A percentile compares a stretch with the other conserved stretches of the same genome.
phyloP scores from a whole-genome alignment of 2,113 vertebrate species.

The Entomyzon cyanotis region DNA sequence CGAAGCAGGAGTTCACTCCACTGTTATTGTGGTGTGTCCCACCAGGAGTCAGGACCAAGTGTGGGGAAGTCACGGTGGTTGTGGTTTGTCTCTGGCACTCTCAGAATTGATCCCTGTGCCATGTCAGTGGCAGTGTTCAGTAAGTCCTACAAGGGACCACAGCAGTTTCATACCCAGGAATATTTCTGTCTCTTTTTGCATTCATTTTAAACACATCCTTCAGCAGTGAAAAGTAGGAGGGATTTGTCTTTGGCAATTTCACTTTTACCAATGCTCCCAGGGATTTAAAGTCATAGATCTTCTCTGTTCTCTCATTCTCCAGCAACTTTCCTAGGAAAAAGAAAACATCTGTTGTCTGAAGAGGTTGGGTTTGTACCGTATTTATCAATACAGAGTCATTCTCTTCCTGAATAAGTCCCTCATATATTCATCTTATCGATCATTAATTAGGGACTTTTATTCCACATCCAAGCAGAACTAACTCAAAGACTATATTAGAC shows the following conservation, averaged over 20 bases:
- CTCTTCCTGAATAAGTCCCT: background rate
- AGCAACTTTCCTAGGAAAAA: background rate
- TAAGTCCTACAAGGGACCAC: background rate
- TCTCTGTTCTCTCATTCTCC: background rate
- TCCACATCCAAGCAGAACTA: background rate
- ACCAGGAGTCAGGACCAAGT: background rate
- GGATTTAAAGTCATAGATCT: background rate
- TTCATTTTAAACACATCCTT: background rate
- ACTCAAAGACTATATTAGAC: background rate
- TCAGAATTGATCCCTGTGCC: background rate
- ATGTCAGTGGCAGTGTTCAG: background rate
- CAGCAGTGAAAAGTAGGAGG: background rate
- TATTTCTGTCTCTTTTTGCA: background rate
- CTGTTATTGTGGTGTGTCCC: background rate
- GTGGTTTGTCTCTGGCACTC: background rate
- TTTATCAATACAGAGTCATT: background rate
- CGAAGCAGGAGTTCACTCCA: background rate
- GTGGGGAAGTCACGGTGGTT: background rate
- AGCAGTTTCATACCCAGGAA: background rate
- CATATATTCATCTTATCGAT: background rate
- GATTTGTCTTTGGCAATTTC: background rate
- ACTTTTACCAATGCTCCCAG: background rate
- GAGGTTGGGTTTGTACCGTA: background rate
- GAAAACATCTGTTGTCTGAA: background rate
- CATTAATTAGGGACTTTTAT: background rate